Percentiles rank a stretch among this genome's conserved stretches.
These are phyloP conservation scores for Paramormyrops kingsleyae DNA, from an alignment of 2,113 vertebrate species.

Conservation along the genomic window DNA sequence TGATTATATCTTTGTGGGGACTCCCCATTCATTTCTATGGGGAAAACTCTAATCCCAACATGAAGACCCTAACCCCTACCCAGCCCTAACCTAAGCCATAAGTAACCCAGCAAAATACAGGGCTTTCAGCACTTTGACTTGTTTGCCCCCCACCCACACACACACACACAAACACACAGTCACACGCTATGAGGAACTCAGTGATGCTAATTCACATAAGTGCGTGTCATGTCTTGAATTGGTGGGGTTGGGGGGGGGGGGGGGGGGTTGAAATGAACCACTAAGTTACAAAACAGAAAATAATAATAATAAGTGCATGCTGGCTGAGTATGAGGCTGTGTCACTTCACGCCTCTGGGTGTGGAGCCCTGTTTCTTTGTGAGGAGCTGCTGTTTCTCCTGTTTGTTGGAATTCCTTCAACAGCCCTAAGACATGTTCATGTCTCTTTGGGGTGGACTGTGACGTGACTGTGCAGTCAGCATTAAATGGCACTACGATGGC, in stretches of 20 bases:
- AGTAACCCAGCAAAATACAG: too few relatives aligned
- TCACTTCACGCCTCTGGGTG: not conserved
- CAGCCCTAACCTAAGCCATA: too few relatives aligned
- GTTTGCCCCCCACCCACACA: too few relatives aligned
- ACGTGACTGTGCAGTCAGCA: not conserved
- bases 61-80: too few relatives aligned
- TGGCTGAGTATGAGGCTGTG: not conserved
- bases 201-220: not conserved
- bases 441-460: not conserved
- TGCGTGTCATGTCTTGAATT: not conserved
- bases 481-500: not conserved
- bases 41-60: too few relatives aligned
- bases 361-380: not conserved
- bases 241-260: not conserved
- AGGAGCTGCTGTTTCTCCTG: not conserved
- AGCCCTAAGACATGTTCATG: not conserved
- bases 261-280: not conserved
- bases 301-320: not conserved
- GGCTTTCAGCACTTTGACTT: too few relatives aligned
- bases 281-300: not conserved
- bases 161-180: too few relatives aligned
- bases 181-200: too few relatives aligned
- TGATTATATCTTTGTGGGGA: too few relatives aligned
- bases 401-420: not conserved
- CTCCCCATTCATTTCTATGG: too few relatives aligned